These are phyloP conservation scores for Germaria angustata DNA, from an alignment of 2,888 invertebrate species.

Conservation along the genomic window DNA sequence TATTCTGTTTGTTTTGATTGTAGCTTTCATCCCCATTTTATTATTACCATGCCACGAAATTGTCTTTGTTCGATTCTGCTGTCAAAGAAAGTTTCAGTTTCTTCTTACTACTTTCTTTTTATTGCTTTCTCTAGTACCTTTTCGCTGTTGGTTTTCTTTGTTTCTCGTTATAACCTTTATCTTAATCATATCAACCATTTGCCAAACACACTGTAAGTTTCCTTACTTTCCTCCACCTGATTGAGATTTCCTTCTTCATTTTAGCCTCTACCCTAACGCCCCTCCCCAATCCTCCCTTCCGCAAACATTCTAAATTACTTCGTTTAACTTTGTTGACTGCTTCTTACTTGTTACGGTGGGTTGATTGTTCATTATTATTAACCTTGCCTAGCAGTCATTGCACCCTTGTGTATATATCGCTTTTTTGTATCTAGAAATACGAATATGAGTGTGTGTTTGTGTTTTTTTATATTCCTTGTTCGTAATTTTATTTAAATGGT, in stretches of 20 bases:
- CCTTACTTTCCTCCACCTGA: constrained; percentile 1
- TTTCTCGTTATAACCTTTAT: constrained; percentile 37
- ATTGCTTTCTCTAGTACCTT: neutral
- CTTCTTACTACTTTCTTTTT: neutral
- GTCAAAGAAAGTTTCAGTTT: constrained; percentile 14
- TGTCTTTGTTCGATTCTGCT: constrained; percentile 13
- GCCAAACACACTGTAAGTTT: neutral
- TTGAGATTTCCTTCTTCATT: constrained; percentile 26
- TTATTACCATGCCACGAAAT: constrained; percentile 1
- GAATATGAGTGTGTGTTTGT: constrained; percentile 17
- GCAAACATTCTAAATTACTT: neutral
- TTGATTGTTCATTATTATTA: constrained; percentile 48
- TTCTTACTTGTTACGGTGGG: constrained; percentile 8
- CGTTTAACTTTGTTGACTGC: constrained; percentile 5
- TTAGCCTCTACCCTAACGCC: too few relatives aligned
- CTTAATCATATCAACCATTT: constrained; percentile 40
- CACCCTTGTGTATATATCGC: constrained; percentile 71
- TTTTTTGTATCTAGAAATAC: constrained; percentile 36
- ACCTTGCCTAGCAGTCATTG: constrained; percentile 72
- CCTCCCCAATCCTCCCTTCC: neutral
- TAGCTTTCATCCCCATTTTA: constrained; percentile 13
- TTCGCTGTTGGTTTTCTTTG: constrained; percentile 45
- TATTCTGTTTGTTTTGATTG: constrained; percentile 42
- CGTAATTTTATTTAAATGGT: neutral
- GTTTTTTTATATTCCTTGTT: constrained; percentile 12